These are phyloP conservation scores for Pristis pectinata DNA, from an alignment of 2,797 vertebrate genomes.

Conservation along the genomic window DNA sequence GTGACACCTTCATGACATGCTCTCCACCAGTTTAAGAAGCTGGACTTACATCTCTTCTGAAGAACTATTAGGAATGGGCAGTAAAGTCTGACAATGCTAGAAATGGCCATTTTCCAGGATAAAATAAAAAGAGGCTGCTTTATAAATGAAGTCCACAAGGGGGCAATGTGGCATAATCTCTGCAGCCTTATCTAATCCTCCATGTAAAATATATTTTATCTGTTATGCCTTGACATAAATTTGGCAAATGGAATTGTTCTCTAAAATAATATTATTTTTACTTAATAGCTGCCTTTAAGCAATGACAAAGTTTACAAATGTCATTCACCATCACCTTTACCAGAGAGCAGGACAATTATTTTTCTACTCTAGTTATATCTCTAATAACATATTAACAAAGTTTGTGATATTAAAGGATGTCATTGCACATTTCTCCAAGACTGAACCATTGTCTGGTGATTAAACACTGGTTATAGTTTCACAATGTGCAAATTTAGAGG, in stretches of 20 bases:
- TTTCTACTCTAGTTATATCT: not conserved
- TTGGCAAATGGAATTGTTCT: not conserved
- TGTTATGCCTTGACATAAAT: not conserved
- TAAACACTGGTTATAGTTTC: not conserved
- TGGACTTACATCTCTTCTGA: too few species aligned
- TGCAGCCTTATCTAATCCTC: not conserved
- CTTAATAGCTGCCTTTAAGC: not conserved
- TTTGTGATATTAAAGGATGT: not conserved
- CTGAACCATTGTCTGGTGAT: not conserved
- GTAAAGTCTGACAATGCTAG: too few species aligned
- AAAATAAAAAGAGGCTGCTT: not conserved
- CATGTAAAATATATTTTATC: not conserved
- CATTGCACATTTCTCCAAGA: not conserved
- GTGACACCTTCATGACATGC: too few species aligned
- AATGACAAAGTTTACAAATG: not conserved
- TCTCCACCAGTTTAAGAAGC: too few species aligned
- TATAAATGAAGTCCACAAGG: not conserved
- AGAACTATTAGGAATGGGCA: too few species aligned
- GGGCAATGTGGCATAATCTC: not conserved
- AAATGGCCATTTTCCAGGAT: too few species aligned
- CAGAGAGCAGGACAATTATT: not conserved
- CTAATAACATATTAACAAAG: not conserved
- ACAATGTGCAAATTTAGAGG: not conserved
- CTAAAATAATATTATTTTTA: not conserved
- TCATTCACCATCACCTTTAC: not conserved